Evolutionary conservation across 2,113 vertebrate species (phyloP).

Genomic region (Microcebus lehilahytsara): DNA sequence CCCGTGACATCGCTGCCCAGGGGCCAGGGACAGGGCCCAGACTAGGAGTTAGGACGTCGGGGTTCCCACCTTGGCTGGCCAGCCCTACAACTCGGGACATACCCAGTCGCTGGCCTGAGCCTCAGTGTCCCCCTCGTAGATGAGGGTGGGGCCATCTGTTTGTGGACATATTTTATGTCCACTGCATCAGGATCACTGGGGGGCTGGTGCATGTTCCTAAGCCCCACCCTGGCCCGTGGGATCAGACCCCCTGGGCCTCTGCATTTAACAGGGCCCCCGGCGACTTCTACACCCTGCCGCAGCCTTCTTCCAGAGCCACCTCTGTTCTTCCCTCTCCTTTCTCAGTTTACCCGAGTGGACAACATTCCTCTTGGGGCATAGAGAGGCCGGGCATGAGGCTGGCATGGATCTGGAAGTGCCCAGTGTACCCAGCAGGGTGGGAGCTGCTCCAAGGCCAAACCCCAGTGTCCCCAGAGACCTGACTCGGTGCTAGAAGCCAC

Average conservation of each 20-base stretch:
- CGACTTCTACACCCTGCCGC: neutral
- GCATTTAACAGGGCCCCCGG: neutral
- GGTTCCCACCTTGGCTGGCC: neutral
- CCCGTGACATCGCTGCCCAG: rapidly evolving
- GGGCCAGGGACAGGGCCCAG: neutral
- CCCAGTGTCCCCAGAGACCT: rapidly evolving
- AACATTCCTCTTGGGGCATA: neutral
- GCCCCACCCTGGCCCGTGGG: neutral
- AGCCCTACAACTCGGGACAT: rapidly evolving
- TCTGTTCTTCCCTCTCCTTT: no score
- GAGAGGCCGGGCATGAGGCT: rapidly evolving
- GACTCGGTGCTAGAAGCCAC: neutral
- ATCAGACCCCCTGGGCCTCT: neutral
- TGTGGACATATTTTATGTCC: neutral
- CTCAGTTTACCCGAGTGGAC: neutral
- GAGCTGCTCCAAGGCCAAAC: neutral
- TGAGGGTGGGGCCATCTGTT: neutral
- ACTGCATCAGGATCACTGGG: rapidly evolving
- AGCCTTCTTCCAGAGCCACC: neutral
- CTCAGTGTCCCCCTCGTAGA: neutral
- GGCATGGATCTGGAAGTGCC: neutral
- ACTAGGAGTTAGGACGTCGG: neutral
- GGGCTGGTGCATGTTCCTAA: neutral
- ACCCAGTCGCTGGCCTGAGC: neutral
- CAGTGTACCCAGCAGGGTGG: no score